A percentile compares a stretch with the other conserved stretches of the same genome.
These are phyloP conservation scores for Porites rus DNA, from an alignment of 92 coral and sea anemone species.

Conservation along the genomic window DNA sequence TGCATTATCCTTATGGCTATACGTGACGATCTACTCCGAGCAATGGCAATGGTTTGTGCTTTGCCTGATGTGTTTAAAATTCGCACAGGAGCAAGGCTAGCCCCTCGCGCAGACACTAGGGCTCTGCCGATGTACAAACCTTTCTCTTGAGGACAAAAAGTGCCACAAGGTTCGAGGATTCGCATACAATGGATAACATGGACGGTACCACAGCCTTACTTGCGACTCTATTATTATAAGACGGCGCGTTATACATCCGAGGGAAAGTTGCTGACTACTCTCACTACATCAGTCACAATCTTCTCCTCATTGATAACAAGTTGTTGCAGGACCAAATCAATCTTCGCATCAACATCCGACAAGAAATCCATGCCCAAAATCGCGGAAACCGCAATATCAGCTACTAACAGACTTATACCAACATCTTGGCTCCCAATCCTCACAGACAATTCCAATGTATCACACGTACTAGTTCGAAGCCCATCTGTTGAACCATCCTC, in stretches of 20 bases:
- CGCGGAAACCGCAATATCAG: conserved; percentile 52
- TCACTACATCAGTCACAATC: conserved; percentile 30
- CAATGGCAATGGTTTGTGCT: too few relatives aligned
- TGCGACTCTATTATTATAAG: conserved; percentile 43
- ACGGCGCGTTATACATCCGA: conserved; percentile 46
- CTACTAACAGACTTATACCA: conserved; percentile 46
- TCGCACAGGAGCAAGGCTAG: too few relatives aligned
- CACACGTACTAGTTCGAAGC: conserved; percentile 27
- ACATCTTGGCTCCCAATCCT: conserved; percentile 51
- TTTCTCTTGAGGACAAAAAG: too few relatives aligned
- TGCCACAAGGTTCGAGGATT: too few relatives aligned
- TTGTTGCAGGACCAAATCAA: conserved; percentile 16
- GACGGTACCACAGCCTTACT: conserved; percentile 50
- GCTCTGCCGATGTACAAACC: too few relatives aligned
- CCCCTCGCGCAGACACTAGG: too few relatives aligned
- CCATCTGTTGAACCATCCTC: conserved; percentile 38
- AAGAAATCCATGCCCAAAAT: conserved; percentile 59
- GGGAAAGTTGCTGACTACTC: conserved; percentile 31
- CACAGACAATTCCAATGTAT: conserved; percentile 13
- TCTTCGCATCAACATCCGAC: conserved; percentile 40
- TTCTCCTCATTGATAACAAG: neutral
- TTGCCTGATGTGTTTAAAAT: too few relatives aligned
- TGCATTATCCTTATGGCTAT: too few relatives aligned
- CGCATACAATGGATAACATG: neutral
- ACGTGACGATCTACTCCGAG: too few relatives aligned